A percentile compares a stretch with the other conserved stretches of the same genome.
Conservation (phyloP, 2,113 vertebrate species). For the Apaloderma vittatum region DNA sequence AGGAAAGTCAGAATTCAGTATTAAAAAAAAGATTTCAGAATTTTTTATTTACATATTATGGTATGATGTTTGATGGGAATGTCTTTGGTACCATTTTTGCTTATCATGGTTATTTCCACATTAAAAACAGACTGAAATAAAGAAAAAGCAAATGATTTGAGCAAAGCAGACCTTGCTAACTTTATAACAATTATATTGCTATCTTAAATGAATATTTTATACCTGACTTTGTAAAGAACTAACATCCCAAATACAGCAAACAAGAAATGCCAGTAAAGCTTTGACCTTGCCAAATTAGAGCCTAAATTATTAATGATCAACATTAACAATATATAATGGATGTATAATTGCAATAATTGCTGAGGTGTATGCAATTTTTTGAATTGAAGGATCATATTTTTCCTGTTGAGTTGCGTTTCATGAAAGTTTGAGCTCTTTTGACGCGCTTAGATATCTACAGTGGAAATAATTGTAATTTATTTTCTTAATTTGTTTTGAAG, state of each 20-base stretch:
- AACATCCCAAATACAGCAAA: not conserved
- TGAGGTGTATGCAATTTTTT: not conserved
- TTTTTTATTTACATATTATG: not conserved
- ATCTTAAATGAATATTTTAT: not conserved
- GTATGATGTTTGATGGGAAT: not conserved
- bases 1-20: not conserved
- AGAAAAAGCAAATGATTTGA: not conserved
- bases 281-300: not conserved
- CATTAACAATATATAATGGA: not conserved
- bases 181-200: not conserved
- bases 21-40: not conserved
- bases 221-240: not conserved
- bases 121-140: not conserved
- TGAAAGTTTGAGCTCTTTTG: not conserved
- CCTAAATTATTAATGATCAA: not conserved
- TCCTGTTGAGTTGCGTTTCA: not conserved
- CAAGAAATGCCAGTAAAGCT: not conserved
- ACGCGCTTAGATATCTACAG: not conserved
- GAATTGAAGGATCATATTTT: not conserved
- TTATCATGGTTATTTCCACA: not conserved
- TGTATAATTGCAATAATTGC: not conserved
- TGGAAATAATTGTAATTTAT: not conserved
- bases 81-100: not conserved
- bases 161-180: not conserved
- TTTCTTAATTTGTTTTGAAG: not conserved